Percentiles rank a stretch among this genome's conserved stretches.
phyloP scores from a whole-genome alignment of 1,140 invertebrate species.

The Bicyclus anynana region DNA sequence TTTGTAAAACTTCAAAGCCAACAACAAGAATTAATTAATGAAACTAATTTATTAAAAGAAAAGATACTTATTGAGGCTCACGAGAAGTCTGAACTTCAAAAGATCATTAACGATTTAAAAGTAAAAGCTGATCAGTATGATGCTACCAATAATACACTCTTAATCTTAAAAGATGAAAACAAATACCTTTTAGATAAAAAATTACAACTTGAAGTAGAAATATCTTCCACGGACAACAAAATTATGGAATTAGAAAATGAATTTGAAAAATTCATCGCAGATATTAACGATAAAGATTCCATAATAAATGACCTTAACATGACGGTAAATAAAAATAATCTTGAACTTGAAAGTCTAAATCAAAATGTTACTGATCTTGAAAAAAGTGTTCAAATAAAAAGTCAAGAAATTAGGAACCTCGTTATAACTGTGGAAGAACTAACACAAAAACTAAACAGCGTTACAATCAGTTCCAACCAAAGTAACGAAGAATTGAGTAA shows the following conservation, averaged over 20 bases:
- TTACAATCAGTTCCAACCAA: slow-evolving; percentile 24
- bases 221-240: slow-evolving; percentile 49
- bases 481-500: slow-evolving; percentile 43
- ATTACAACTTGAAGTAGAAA: slow-evolving; percentile 45
- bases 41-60: slow-evolving; percentile 40
- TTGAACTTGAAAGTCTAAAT: slow-evolving; percentile 32
- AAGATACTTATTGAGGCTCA: slow-evolving; percentile 26
- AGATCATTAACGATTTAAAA: slow-evolving; percentile 43
- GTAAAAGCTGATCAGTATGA: slow-evolving; percentile 35
- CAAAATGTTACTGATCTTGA: slow-evolving; percentile 40
- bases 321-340: slow-evolving; percentile 37
- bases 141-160: slow-evolving; percentile 28
- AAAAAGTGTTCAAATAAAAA: slow-evolving; percentile 42
- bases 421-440: slow-evolving; percentile 32
- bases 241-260: slow-evolving; percentile 50
- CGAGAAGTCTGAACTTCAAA: slow-evolving; percentile 29
- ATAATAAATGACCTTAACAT: slow-evolving; percentile 48
- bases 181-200: slow-evolving; percentile 37
- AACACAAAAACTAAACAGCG: slow-evolving; percentile 36
- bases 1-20: slow-evolving; percentile 30
- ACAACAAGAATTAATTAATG: slow-evolving; percentile 30
- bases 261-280: slow-evolving; percentile 51
- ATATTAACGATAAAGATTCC: slow-evolving; percentile 54
- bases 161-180: slow-evolving; percentile 43
- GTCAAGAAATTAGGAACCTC: slow-evolving; percentile 45